Conservation (phyloP, 2,113 vertebrate species). For the Natator depressus region DNA sequence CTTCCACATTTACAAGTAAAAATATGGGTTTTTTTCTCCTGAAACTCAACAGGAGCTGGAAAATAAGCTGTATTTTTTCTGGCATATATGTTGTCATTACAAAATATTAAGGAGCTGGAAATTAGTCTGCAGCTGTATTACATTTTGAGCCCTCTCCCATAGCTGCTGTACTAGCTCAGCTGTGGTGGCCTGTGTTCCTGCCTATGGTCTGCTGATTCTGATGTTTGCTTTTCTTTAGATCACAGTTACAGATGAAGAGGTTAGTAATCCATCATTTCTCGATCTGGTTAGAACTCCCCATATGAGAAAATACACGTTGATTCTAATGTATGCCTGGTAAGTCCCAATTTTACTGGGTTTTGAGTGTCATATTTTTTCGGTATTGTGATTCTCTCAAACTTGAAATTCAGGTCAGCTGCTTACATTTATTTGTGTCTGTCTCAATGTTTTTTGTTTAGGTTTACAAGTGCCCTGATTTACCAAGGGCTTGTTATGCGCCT, state of each 20-base stretch:
- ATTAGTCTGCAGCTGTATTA: accelerated
- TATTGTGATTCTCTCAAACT: background rate
- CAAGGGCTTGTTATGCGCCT: constrained; percentile 95
- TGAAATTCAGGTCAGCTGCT: background rate
- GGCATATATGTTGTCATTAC: background rate
- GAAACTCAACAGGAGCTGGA: background rate
- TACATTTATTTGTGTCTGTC: background rate
- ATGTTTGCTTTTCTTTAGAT: constrained; percentile 73
- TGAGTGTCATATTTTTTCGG: background rate
- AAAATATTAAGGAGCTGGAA: background rate
- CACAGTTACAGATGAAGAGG: constrained; percentile 79
- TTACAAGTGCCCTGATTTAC: constrained; percentile 91
- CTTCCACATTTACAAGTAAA: background rate
- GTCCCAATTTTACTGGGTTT: background rate
- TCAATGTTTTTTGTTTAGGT: constrained; percentile 77
- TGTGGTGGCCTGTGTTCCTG: background rate
- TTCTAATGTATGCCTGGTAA: constrained; percentile 95
- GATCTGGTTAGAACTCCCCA: constrained; percentile 89
- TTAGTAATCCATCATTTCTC: constrained; percentile 83
- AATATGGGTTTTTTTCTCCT: background rate
- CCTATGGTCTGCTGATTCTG: background rate
- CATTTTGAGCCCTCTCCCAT: background rate
- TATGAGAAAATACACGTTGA: constrained; percentile 91
- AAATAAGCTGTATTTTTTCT: background rate
- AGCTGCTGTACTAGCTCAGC: background rate